Evolutionary conservation across 1,140 invertebrate genomes (phyloP), one percentile per base, ranked within the genome.

Genomic region (Cotesia chilonis): DNA sequence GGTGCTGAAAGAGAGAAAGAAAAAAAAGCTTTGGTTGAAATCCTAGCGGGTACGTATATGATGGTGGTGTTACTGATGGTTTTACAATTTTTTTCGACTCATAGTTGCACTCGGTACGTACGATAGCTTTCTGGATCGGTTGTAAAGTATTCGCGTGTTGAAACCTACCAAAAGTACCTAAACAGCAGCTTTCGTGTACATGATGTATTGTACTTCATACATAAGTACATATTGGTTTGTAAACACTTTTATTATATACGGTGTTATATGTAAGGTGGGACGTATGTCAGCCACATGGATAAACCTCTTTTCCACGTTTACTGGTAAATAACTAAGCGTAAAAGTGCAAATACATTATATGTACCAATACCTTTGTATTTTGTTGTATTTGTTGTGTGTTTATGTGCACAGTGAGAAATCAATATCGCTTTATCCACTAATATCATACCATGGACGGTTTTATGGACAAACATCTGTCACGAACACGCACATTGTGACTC

Each of bases 171-270:
- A 54, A 41, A 36, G 66, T 51, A 68, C 60, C 61, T 71, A 71
- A 71, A 65, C 52, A 65, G 47, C 61, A 61, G 51, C 55, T 14
- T 60, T 35, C n/a, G n/a, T 59, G 20, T 14, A 36, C 47, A 4
- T 35, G 51, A 20, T 60, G 12, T 57, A 35, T 71, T 57, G 17
- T 71, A 59, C 61, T 57, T 71, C 61, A 66, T 71, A 71, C 17
- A 71, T 71, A 66, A 66, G 61, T 52, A 71, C 61, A 66, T 71
- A 71, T 71, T 71, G 70, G 63, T 59, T 64, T 36, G 60, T 61
- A 71, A 71, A 71, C 63, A 71, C 12, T 36, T 17, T 61, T 37
- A 65, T 65, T 65, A 71, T n/a, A n/a, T n/a, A n/a, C n/a, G n/a
- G n/a, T n/a, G n/a, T n/a, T n/a, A n/a, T n/a, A 47, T 17, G n/a